These are phyloP conservation scores for Rousettus madagascariensis DNA, from an alignment of 2,797 vertebrate species.

Conservation along the genomic window DNA sequence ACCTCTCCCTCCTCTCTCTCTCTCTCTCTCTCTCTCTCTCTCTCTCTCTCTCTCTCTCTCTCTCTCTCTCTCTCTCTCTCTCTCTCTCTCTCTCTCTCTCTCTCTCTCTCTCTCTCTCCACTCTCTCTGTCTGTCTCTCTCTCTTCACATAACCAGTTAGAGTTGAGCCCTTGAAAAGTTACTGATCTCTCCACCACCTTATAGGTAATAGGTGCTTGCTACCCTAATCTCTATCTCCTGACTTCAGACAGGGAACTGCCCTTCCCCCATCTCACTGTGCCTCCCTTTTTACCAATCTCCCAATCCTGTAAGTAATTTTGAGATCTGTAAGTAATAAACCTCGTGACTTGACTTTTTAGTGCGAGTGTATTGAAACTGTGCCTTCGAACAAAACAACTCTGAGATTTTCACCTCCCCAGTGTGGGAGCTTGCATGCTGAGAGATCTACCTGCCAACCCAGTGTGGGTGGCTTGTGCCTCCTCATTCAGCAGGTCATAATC, in stretches of 20 bases:
- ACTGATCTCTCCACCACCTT: background rate
- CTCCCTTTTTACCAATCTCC: background rate
- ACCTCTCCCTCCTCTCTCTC: too few species aligned
- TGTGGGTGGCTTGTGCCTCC: background rate
- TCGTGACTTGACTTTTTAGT: background rate
- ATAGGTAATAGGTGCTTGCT: background rate
- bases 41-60: too few species aligned
- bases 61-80: too few species aligned
- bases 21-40: too few species aligned
- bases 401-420: background rate
- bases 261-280: background rate
- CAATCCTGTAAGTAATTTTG: background rate
- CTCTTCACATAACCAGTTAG: background rate
- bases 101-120: too few species aligned
- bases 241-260: background rate
- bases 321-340: background rate
- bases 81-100: too few species aligned
- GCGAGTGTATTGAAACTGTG: background rate
- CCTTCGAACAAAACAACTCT: background rate
- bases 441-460: background rate
- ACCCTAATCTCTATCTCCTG: background rate
- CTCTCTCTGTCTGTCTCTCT: too few species aligned
- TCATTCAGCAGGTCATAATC: background rate
- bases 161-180: background rate
- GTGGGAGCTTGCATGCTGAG: background rate